Base-by-base conservation (phyloP, 2,888 invertebrate genomes). In the Melanophora roralis region DNA sequence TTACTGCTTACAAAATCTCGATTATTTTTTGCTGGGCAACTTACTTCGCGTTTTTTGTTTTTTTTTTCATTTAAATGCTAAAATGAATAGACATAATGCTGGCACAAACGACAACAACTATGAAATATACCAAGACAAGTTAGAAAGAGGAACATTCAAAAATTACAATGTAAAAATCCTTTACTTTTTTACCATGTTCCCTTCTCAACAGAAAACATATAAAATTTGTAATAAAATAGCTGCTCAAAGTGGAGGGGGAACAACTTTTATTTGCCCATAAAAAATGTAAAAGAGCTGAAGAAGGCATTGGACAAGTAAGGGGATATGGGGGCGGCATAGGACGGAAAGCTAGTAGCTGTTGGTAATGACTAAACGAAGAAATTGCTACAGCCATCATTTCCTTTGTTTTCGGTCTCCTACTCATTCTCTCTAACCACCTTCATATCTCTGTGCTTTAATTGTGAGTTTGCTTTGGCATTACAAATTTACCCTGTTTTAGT, bases 1-100 rank as follows among this genome's bases (percentile, higher is more conserved):
- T n/a, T n/a, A n/a, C n/a, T n/a, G n/a, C n/a, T n/a, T n/a, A n/a
- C n/a, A n/a, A n/a, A n/a, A n/a, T n/a, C n/a, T n/a, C n/a, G n/a
- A n/a, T n/a, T n/a, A n/a, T n/a, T n/a, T n/a, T n/a, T n/a, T n/a
- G n/a, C n/a, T n/a, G n/a, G 53, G 55, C 38, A 74, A 78, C 49
- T 65, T 69, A 21, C 47, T 34, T 60, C 36, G 38, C 14, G 45
- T 69, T 65, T 43, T 68, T 57, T 23, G 2, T 57, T 21, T 38
- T 19, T 55, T 62, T 72, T 40, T 8, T 34, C 16, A 14, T 60
- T 49, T 60, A 34, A 53, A 16, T 45, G 51, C 45, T 57, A 65
- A 78, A 78, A 69, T 53, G 69, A 78, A 74, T 64, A 64, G 74
- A 74, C 59, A 74, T 65, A 69, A 74, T 74, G 38, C n/a, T n/a